These are phyloP conservation scores for Chamaea fasciata DNA, from an alignment of 2,113 vertebrate species.

Conservation along the genomic window DNA sequence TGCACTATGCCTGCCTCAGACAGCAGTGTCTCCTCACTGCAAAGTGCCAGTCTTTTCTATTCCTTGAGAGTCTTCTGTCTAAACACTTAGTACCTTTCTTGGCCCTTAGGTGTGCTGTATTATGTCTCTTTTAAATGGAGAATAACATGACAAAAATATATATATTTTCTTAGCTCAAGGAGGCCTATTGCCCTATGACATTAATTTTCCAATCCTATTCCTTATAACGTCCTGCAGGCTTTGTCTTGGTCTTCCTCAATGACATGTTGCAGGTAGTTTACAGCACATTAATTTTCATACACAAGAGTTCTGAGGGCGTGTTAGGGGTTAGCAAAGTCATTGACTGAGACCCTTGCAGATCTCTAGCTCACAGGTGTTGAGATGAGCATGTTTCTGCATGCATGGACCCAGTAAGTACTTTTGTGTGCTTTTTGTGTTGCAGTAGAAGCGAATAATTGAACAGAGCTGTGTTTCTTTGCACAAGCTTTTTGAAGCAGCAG, in stretches of 20 bases:
- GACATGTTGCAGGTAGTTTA: not conserved
- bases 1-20: not conserved
- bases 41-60: not conserved
- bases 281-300: not conserved
- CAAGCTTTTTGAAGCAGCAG: not conserved
- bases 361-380: not conserved
- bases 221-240: not conserved
- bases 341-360: not conserved
- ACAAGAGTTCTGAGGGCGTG: rapidly evolving
- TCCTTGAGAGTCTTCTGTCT: not conserved
- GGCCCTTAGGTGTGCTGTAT: not conserved
- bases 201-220: not conserved
- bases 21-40: not conserved
- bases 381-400: not conserved
- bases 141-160: not conserved
- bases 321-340: not conserved
- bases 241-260: not conserved
- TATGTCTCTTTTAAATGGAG: not conserved
- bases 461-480: not conserved
- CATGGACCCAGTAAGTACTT: not conserved
- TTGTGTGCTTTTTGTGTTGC: not conserved
- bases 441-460: not conserved
- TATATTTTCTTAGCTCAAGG: not conserved
- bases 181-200: not conserved
- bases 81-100: not conserved